A percentile compares a stretch with the other conserved stretches of the same genome.
These are phyloP conservation scores for Chirona hameri DNA, from an alignment of 2,888 invertebrate species.

Conservation along the genomic window DNA sequence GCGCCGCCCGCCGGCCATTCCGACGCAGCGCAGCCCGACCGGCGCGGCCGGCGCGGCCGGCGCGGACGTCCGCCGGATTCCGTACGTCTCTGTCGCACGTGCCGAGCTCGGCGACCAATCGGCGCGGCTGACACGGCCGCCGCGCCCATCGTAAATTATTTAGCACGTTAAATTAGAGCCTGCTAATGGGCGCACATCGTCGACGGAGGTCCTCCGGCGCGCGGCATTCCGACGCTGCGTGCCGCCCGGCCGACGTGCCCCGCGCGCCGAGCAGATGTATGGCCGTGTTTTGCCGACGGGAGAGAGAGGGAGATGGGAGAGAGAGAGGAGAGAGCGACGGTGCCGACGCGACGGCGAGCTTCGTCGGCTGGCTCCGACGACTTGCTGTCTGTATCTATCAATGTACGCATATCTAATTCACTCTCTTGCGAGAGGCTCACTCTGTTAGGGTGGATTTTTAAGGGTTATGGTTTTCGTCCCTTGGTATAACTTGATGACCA, in stretches of 20 bases:
- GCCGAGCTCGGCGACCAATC: neutral
- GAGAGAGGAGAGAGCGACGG: too few species aligned
- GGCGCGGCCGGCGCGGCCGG: neutral
- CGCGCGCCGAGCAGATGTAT: neutral
- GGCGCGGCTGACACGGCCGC: neutral
- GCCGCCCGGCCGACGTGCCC: neutral
- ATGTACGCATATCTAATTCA: too few species aligned
- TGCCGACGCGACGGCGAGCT: too few species aligned
- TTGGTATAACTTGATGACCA: too few species aligned
- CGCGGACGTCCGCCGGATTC: neutral
- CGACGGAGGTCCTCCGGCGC: neutral
- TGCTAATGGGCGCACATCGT: constrained; percentile 25
- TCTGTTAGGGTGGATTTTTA: too few species aligned
- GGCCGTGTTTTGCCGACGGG: constrained; percentile 9
- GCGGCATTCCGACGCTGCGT: neutral
- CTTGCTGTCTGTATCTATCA: too few species aligned
- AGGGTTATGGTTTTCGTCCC: too few species aligned
- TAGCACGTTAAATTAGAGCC: constrained; percentile 4
- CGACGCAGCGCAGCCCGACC: too few species aligned
- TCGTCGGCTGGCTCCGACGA: too few species aligned
- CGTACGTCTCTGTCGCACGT: neutral
- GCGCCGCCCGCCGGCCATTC: neutral
- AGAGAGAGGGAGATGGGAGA: neutral
- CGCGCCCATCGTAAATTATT: constrained; percentile 23
- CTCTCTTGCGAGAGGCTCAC: too few species aligned